These are phyloP conservation scores for Cephus pygmeus DNA, from an alignment of 2,888 invertebrate species.

Conservation along the genomic window DNA sequence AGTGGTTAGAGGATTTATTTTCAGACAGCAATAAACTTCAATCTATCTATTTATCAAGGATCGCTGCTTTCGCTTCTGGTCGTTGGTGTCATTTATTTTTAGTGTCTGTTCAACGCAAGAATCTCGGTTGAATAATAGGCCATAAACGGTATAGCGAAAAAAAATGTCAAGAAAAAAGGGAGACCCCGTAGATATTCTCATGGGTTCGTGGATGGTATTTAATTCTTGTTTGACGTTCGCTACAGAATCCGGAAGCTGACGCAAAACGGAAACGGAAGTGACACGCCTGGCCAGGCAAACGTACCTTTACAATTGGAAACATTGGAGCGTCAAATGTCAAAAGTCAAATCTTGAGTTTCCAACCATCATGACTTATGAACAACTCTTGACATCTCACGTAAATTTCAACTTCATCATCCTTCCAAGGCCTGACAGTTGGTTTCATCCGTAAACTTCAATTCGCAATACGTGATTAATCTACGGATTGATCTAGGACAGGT, in stretches of 20 bases:
- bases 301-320: neutral
- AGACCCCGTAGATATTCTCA: neutral
- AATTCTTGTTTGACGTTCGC: neutral
- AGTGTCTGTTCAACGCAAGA: neutral
- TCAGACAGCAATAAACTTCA: neutral
- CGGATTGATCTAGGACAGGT: conserved; percentile 22
- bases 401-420: neutral
- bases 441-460: neutral
- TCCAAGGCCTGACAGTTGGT: neutral
- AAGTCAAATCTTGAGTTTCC: too few relatives aligned
- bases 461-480: neutral
- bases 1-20: neutral
- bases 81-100: neutral
- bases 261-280: conserved; percentile 55
- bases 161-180: too few relatives aligned
- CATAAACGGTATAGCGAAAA: neutral
- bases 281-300: conserved; percentile 41
- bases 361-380: too few relatives aligned
- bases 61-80: neutral
- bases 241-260: conserved; percentile 51
- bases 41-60: neutral
- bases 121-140: neutral
- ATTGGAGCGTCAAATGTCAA: too few relatives aligned
- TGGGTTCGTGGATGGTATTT: neutral
- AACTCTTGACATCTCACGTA: too few relatives aligned